Conservation (phyloP, 1,140 invertebrate genomes). For the Gryon sp. region DNA sequence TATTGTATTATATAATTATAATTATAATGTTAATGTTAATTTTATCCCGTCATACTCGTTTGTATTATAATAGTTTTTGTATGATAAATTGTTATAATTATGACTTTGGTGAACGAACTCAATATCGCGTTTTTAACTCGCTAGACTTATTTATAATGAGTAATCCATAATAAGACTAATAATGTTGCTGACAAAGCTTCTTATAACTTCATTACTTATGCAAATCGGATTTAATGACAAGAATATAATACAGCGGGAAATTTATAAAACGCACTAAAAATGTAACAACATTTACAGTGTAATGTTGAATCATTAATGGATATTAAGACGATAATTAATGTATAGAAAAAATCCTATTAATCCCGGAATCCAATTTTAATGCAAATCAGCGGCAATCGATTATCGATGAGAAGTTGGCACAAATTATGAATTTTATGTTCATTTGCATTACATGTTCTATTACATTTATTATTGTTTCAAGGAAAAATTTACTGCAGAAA, state of each 20-base stretch:
- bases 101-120: conserved; percentile 23
- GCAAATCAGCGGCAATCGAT: conserved; percentile 20
- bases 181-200: conserved; percentile 26
- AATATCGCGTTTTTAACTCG: conserved; percentile 2
- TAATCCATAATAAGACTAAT: too few relatives aligned
- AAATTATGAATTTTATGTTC: neutral
- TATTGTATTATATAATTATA: too few relatives aligned
- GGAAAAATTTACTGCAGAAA: too few relatives aligned
- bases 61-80: too few relatives aligned
- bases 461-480: neutral
- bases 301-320: conserved; percentile 11
- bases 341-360: conserved; percentile 25
- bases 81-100: too few relatives aligned
- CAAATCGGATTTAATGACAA: conserved; percentile 30
- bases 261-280: conserved; percentile 12
- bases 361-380: conserved; percentile 43
- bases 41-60: too few relatives aligned
- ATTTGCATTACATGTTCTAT: too few relatives aligned
- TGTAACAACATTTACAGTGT: conserved; percentile 8
- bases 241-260: too few relatives aligned
- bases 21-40: too few relatives aligned
- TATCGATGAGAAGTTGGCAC: conserved; percentile 2
- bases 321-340: conserved; percentile 13
- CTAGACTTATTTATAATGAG: conserved; percentile 21
- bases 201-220: conserved; percentile 34